These are phyloP conservation scores for Cyprinodon diabolis DNA, from an alignment of 2,797 vertebrate species.

Conservation along the genomic window DNA sequence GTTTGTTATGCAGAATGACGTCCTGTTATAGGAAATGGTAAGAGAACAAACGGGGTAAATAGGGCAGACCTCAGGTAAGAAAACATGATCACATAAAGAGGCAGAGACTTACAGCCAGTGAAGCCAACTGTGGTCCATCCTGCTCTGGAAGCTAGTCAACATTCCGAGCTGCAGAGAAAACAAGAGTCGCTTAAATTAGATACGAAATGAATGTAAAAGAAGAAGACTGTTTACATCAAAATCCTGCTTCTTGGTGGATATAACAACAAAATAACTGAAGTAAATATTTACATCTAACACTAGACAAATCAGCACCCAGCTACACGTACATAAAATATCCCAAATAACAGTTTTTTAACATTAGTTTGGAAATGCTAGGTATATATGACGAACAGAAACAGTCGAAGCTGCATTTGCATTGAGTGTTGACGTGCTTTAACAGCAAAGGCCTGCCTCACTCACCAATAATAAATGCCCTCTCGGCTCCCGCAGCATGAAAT, in stretches of 20 bases:
- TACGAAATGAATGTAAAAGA: not conserved
- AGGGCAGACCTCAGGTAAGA: not conserved
- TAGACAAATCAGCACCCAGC: not conserved
- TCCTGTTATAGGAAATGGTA: not conserved
- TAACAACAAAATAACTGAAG: not conserved
- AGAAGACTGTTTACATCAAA: too few relatives aligned
- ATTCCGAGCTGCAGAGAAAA: constrained; percentile 47
- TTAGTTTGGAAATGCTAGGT: too few relatives aligned
- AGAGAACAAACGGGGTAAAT: not conserved
- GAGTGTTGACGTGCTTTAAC: constrained; percentile 63
- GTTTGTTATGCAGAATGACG: not conserved
- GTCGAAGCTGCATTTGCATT: constrained; percentile 28
- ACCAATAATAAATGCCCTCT: constrained; percentile 29
- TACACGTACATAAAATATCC: not conserved
- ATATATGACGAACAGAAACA: not conserved
- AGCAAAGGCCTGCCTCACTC: constrained; percentile 59
- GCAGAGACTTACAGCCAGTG: constrained; percentile 57
- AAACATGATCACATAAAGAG: not conserved
- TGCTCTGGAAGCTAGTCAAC: constrained; percentile 39
- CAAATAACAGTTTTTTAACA: not conserved
- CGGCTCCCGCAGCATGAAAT: not conserved
- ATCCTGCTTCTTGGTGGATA: not conserved
- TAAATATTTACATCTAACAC: not conserved
- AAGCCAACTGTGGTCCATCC: constrained; percentile 32
- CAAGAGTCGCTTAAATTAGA: not conserved